phyloP scores from a whole-genome alignment of 1,140 invertebrate species.

The Anagrus nilaparvatae region DNA sequence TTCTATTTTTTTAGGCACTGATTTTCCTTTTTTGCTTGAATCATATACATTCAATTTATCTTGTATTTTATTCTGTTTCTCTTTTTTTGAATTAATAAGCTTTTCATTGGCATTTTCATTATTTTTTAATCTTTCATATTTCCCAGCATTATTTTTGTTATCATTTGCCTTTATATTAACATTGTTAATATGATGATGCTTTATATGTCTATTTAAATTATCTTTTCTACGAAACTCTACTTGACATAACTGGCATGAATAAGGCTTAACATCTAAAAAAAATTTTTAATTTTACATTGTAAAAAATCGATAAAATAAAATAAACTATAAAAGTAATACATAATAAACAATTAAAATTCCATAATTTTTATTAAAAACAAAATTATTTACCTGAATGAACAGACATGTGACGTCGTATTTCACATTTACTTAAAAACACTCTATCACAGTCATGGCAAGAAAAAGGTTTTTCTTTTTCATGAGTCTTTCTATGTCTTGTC shows the following conservation, averaged over 20 bases:
- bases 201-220: slow-evolving; percentile 40
- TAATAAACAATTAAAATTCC: no score
- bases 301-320: background rate
- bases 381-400: slow-evolving; percentile 30
- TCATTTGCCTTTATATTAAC: no score
- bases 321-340: background rate
- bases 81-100: slow-evolving; percentile 8
- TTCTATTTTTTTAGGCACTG: slow-evolving; percentile 6
- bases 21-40: slow-evolving; percentile 1
- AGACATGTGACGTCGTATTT: slow-evolving; percentile 32
- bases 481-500: slow-evolving; percentile 32
- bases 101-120: no score
- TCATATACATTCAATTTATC: slow-evolving; percentile 1
- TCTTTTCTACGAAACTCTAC: slow-evolving; percentile 41
- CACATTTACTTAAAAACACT: slow-evolving; percentile 36
- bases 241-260: slow-evolving; percentile 36
- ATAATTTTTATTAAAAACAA: slow-evolving; percentile 7
- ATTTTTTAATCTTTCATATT: no score
- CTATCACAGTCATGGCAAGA: slow-evolving; percentile 31
- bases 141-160: no score
- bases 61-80: slow-evolving; percentile 11
- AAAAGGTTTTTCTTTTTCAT: slow-evolving; percentile 35
- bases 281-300: no score
- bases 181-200: slow-evolving; percentile 43
- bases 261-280: slow-evolving; percentile 39